phyloP scores from a whole-genome alignment of 2,113 vertebrate genomes.

The Candoia aspera region DNA sequence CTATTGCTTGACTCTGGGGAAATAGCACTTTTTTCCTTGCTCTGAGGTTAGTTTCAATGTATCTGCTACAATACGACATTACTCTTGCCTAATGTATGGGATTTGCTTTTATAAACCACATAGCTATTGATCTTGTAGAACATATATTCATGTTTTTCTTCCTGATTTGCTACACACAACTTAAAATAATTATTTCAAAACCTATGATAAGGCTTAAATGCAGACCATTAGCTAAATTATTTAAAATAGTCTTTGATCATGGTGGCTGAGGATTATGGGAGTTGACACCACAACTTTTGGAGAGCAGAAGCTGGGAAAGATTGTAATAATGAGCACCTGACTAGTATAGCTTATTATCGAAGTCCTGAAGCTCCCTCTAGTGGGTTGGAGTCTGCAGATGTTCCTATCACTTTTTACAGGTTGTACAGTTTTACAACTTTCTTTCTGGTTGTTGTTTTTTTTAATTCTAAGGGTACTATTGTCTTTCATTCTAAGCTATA shows the following conservation, averaged over 20 bases:
- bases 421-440: background rate
- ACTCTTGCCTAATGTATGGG: background rate
- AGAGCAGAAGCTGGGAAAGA: background rate
- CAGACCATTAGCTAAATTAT: background rate
- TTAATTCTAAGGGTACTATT: background rate
- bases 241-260: constrained; percentile 43
- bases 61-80: background rate
- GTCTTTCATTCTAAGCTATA: background rate
- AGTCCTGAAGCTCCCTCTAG: constrained; percentile 71
- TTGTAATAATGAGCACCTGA: background rate
- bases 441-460: too few relatives aligned
- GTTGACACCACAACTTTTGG: background rate
- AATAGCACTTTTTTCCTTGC: constrained; percentile 14
- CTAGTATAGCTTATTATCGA: constrained; percentile 33
- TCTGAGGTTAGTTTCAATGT: background rate
- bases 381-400: constrained; percentile 49
- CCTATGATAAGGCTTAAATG: background rate
- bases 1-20: background rate
- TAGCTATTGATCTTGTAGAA: background rate
- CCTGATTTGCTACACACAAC: background rate
- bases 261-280: background rate
- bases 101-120: background rate
- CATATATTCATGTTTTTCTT: background rate
- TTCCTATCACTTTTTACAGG: background rate
- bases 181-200: constrained; percentile 12